A percentile compares a stretch with the other conserved stretches of the same genome.
These are phyloP conservation scores for Uloborus diversus DNA, from an alignment of 1,140 invertebrate species.

Conservation along the genomic window DNA sequence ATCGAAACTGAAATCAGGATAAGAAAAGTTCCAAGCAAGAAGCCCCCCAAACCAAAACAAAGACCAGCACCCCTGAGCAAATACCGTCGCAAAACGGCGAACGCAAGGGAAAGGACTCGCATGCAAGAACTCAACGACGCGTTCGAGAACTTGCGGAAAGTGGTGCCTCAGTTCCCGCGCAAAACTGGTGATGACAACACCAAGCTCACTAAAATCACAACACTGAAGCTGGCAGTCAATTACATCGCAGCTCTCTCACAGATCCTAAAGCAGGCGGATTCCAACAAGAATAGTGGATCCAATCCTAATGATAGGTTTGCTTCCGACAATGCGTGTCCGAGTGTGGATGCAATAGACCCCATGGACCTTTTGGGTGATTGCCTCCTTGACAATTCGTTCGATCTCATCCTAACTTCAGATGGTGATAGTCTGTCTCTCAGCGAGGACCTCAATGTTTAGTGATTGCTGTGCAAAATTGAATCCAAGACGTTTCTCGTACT, in stretches of 20 bases:
- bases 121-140: constrained; percentile 89
- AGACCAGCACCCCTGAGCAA: constrained; percentile 86
- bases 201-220: constrained; percentile 89
- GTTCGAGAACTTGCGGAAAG: constrained; percentile 80
- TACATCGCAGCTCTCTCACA: constrained; percentile 78
- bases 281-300: background rate
- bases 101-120: constrained; percentile 82
- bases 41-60: constrained; percentile 71
- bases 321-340: background rate
- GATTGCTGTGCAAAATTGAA: too few species aligned
- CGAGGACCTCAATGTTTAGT: too few species aligned
- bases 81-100: constrained; percentile 87
- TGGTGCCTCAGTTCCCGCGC: constrained; percentile 72
- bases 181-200: constrained; percentile 66
- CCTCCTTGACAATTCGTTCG: constrained; percentile 42
- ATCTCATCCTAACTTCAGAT: constrained; percentile 56
- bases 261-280: constrained; percentile 65
- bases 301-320: constrained; percentile 19
- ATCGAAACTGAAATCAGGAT: constrained; percentile 66
- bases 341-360: constrained; percentile 29
- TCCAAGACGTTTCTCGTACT: too few species aligned
- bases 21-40: constrained; percentile 62
- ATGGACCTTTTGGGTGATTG: constrained; percentile 31
- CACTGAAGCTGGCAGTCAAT: constrained; percentile 84
- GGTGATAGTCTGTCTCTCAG: constrained; percentile 55